Evolutionary conservation across 2,797 vertebrate genomes (phyloP).

Genomic region (Pagetopsis macropterus): DNA sequence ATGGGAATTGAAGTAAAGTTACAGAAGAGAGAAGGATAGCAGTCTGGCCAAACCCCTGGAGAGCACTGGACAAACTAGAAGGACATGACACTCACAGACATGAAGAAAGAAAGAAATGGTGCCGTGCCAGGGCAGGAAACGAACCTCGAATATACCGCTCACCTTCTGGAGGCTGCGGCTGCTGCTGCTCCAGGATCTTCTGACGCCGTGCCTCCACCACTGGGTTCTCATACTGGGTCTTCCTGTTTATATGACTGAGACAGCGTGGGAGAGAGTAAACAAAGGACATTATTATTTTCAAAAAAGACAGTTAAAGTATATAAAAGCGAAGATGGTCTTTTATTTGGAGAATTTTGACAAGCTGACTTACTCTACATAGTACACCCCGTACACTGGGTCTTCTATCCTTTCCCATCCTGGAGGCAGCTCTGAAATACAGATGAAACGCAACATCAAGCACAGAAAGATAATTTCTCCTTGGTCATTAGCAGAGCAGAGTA

Average conservation of each 20-base stretch:
- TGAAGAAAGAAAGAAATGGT: slow-evolving; percentile 84
- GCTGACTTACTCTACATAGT: slow-evolving; percentile 97
- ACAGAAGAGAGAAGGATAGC: slow-evolving; percentile 10
- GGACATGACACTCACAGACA: slow-evolving; percentile 73
- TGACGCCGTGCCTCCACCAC: slow-evolving; percentile 94
- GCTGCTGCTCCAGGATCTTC: slow-evolving; percentile 89
- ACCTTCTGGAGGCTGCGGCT: slow-evolving; percentile 87
- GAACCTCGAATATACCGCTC: slow-evolving; percentile 88
- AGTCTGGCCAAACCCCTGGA: slow-evolving; percentile 63
- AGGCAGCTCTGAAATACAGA: slow-evolving; percentile 91
- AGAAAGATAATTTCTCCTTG: neutral
- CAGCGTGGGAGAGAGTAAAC: slow-evolving; percentile 11
- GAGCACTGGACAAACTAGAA: slow-evolving; percentile 55
- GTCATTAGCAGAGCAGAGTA: neutral
- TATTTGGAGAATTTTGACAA: slow-evolving; percentile 9
- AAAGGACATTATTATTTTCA: slow-evolving; percentile 27
- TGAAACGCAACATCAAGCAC: slow-evolving; percentile 24
- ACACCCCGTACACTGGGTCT: slow-evolving; percentile 97
- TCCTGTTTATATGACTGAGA: slow-evolving; percentile 96
- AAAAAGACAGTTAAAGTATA: neutral
- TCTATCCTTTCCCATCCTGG: slow-evolving; percentile 99
- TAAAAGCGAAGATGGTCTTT: slow-evolving; percentile 9
- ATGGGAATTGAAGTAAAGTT: slow-evolving; percentile 1
- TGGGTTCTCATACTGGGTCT: slow-evolving; percentile 99
- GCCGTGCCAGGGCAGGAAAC: slow-evolving; percentile 83